Evolutionary conservation across 2,888 invertebrate species (phyloP).

Genomic region (Priocnemis perturbator): DNA sequence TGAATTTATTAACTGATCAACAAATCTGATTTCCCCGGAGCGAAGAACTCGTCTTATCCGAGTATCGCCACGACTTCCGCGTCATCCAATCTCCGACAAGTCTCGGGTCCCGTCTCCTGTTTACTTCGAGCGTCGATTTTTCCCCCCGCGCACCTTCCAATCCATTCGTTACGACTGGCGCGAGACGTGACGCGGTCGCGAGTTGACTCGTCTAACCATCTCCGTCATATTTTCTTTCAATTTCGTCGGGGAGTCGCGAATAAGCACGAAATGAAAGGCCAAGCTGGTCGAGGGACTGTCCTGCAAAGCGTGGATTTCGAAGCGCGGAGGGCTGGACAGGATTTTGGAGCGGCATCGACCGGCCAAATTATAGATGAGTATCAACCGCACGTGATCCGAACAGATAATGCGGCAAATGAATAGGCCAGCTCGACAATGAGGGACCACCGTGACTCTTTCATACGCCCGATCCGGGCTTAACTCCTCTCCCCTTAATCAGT

Average conservation of each 20-base stretch:
- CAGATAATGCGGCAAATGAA: constrained; percentile 72
- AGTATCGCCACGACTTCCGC: too few species aligned
- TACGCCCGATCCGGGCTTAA: constrained; percentile 58
- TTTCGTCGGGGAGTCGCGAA: constrained; percentile 44
- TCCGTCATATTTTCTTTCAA: constrained; percentile 66
- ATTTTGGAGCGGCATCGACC: constrained; percentile 2
- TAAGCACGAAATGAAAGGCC: constrained; percentile 44
- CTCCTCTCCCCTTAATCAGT: constrained; percentile 68
- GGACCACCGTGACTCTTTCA: constrained; percentile 70
- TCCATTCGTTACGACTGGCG: too few species aligned
- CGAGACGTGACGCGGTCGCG: neutral
- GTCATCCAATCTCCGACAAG: too few species aligned
- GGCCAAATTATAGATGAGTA: constrained; percentile 71
- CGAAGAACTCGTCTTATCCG: too few species aligned
- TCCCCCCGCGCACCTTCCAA: too few species aligned
- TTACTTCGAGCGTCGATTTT: neutral
- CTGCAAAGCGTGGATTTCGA: constrained; percentile 21
- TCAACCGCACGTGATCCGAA: constrained; percentile 69
- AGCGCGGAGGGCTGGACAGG: constrained; percentile 8
- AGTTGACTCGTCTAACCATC: neutral
- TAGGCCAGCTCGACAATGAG: constrained; percentile 67
- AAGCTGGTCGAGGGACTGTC: constrained; percentile 6
- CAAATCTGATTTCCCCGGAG: too few species aligned
- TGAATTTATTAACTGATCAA: too few species aligned
- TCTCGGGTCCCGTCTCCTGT: too few species aligned